Evolutionary conservation across 2,797 vertebrate genomes (phyloP).

Genomic region (Semaprochilodus insignis): DNA sequence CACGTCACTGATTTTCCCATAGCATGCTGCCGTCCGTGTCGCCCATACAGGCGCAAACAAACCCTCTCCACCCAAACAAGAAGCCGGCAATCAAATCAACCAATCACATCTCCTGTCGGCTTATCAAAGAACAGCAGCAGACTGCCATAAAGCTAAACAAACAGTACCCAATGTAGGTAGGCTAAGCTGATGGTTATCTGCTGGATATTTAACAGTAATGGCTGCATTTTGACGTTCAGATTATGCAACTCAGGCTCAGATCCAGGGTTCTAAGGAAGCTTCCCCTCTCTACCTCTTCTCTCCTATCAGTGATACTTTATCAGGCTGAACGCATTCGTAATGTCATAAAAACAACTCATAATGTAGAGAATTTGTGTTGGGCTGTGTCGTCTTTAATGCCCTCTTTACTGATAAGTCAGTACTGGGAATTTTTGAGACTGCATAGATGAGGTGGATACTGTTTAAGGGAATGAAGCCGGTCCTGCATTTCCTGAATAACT

Average conservation of each 20-base stretch:
- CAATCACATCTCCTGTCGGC: background rate
- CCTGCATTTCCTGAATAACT: background rate
- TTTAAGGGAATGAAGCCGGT: background rate
- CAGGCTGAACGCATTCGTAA: background rate
- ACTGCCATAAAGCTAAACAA: constrained; percentile 13
- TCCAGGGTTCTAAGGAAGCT: background rate
- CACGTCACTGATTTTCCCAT: constrained; percentile 7
- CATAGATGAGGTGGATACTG: background rate
- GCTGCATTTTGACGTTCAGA: constrained; percentile 18
- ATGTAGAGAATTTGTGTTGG: background rate
- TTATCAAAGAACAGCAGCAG: background rate
- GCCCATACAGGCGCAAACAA: constrained; percentile 20
- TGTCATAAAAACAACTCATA: background rate
- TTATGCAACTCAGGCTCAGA: constrained; percentile 21
- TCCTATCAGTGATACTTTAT: background rate
- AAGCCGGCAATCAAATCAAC: background rate
- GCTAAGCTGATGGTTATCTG: background rate
- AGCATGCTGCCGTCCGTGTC: background rate
- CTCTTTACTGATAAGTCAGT: background rate
- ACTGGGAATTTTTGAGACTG: background rate
- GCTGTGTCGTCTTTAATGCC: too few relatives aligned
- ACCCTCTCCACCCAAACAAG: constrained; percentile 34
- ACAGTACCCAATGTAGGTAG: background rate
- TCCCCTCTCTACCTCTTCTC: background rate
- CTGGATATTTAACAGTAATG: constrained; percentile 20